Base-by-base conservation (phyloP, 2,113 vertebrate genomes). In the Cettia cetti region DNA sequence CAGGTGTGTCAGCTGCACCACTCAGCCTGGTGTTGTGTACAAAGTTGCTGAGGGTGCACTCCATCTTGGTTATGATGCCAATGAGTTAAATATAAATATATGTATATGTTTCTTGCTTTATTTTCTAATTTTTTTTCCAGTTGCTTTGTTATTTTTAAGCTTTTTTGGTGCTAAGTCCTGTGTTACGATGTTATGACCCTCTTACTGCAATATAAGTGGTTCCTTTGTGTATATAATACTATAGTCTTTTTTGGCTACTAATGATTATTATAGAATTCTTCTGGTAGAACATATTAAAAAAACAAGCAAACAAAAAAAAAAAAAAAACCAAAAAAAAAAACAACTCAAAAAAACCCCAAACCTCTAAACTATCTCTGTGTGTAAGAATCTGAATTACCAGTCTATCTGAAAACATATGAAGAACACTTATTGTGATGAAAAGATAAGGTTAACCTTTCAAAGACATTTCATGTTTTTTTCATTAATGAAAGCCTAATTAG, bases 331-430 rank as follows among this genome's bases (percentile, higher is more conserved):
- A 19, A 4, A 30, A 21, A 33, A 50, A 9, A 5, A 44, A 27
- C 11, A 1, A 2, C 3, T 11, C 13, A 35, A 31, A 5, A 44
- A 27, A 15, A 1, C 2, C 3, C 14, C 13, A 35, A 31, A 3
- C 3, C 5, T 47, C 28, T 22, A 39, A 44, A 57, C 14, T 5
- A n/a, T 17, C 2, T 81, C 24, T 9, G 2, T 7, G 3, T 68
- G 10, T 40, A 75, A 86, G 28, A 76, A 10, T 47, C 42, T 47
- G 8, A 86, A 27, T 17, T 47, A n/a, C 21, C 8, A 37, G 21
- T 4, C 37, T 81, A 28, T 7, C 21, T 65, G 53, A 57, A 85
- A 82, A 60, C 4, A 14, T 31, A 8, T 64, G 52, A 66, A 63
- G 10, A 30, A 33, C 7, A 39, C 6, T 28, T 45, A 53, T 57